Conservation (phyloP, 2,797 vertebrate genomes). For the Nyctalus aviator region DNA sequence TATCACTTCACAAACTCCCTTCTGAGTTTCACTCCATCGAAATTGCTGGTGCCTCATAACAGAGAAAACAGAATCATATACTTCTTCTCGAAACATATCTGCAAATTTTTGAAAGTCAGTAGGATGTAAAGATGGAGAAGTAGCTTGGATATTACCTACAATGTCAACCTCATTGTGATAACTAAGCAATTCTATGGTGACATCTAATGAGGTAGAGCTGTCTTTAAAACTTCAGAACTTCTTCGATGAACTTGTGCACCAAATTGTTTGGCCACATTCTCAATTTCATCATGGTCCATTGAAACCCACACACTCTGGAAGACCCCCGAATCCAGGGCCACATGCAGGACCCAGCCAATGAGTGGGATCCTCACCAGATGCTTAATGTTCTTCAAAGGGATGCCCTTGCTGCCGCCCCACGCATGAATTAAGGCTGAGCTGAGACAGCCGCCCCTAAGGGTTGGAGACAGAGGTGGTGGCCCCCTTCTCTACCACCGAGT, state of each 20-base stretch:
- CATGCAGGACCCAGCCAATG: too few relatives aligned
- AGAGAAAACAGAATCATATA: conserved; percentile 94
- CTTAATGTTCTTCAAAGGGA: too few relatives aligned
- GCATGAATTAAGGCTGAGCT: too few relatives aligned
- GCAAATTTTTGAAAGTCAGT: conserved; percentile 91
- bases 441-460: too few relatives aligned
- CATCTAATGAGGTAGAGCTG: conserved; percentile 92
- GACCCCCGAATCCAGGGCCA: too few relatives aligned
- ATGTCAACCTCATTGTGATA: conserved; percentile 91
- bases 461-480: too few relatives aligned
- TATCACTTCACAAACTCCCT: conserved; percentile 89
- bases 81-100: conserved; percentile 90
- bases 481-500: too few relatives aligned
- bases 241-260: conserved; percentile 94
- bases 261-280: conserved; percentile 91
- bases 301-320: conserved; percentile 95
- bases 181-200: conserved; percentile 93
- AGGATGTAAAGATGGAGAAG: conserved; percentile 96
- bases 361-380: too few relatives aligned
- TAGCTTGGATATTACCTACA: conserved; percentile 96
- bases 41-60: conserved; percentile 96
- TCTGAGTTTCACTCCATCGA: conserved; percentile 94
- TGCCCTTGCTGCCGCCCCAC: too few relatives aligned
- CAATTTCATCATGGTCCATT: conserved; percentile 96
- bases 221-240: conserved; percentile 93